phyloP scores from a whole-genome alignment of 1,140 invertebrate species.

The Aphis gossypii region DNA sequence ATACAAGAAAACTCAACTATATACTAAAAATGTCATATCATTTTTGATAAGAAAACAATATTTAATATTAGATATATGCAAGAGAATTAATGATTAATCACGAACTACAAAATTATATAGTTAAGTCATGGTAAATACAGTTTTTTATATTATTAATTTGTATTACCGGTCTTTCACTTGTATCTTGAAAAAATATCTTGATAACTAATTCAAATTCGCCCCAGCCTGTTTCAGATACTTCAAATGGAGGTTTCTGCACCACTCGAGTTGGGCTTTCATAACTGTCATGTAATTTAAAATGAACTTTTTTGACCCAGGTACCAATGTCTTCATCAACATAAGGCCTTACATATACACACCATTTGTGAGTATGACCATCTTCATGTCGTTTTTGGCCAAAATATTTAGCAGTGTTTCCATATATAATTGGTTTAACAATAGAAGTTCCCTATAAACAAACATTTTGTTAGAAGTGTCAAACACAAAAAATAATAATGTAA shows the following conservation, averaged over 20 bases:
- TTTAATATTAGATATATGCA: not conserved
- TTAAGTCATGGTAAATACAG: not conserved
- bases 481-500: not conserved
- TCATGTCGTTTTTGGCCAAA: constrained; percentile 98
- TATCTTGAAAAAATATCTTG: constrained; percentile 97
- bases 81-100: not conserved
- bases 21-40: not conserved
- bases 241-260: constrained; percentile 93
- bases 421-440: constrained; percentile 95
- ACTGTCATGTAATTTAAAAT: constrained; percentile 97
- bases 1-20: not conserved
- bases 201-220: constrained; percentile 99
- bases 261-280: constrained; percentile 94
- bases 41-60: not conserved
- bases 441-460: constrained; percentile 75
- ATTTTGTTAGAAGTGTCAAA: not conserved
- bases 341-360: constrained; percentile 97
- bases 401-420: constrained; percentile 93
- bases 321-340: constrained; percentile 95
- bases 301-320: constrained; percentile 93
- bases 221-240: constrained; percentile 99
- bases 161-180: constrained; percentile 90
- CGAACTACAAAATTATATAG: not conserved
- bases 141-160: constrained; percentile 29
- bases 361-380: constrained; percentile 98